These are phyloP conservation scores for Caenorhabditis macrosperma DNA, from an alignment of 2,888 invertebrate genomes.

Conservation along the genomic window DNA sequence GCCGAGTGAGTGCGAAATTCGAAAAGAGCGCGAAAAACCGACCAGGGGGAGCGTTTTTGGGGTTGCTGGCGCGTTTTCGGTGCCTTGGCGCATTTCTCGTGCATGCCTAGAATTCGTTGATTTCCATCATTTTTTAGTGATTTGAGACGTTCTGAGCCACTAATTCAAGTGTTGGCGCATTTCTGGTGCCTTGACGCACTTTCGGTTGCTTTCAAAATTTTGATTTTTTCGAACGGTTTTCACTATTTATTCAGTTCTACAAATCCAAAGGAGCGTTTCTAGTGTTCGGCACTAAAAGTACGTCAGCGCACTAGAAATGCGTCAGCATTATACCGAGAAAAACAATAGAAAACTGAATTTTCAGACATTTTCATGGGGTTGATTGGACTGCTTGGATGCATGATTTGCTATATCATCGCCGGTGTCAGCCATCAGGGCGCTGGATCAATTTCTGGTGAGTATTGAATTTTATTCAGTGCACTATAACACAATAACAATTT, in stretches of 20 bases:
- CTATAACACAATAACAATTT: too few species aligned
- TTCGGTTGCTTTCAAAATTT: too few species aligned
- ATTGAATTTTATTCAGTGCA: too few species aligned
- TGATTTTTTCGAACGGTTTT: too few species aligned
- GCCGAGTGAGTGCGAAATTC: conserved; percentile 41
- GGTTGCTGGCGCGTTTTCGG: neutral
- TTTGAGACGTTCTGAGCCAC: too few species aligned
- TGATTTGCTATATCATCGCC: conserved; percentile 43
- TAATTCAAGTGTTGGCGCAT: too few species aligned
- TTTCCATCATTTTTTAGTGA: neutral
- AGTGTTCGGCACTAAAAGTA: too few species aligned
- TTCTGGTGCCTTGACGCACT: neutral
- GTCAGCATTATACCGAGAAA: neutral
- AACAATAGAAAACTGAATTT: neutral
- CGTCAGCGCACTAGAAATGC: neutral
- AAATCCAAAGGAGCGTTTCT: too few species aligned
- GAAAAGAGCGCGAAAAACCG: too few species aligned
- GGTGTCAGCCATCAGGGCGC: conserved; percentile 53
- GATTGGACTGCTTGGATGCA: conserved; percentile 31
- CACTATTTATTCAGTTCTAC: too few species aligned
- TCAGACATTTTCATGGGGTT: conserved; percentile 48
- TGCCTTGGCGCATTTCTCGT: neutral
- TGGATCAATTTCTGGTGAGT: conserved; percentile 34
- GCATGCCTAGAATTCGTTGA: neutral
- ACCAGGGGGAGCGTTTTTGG: too few species aligned